Conservation (phyloP, 2,888 invertebrate species). For the Trissonchulus latispiculum region DNA sequence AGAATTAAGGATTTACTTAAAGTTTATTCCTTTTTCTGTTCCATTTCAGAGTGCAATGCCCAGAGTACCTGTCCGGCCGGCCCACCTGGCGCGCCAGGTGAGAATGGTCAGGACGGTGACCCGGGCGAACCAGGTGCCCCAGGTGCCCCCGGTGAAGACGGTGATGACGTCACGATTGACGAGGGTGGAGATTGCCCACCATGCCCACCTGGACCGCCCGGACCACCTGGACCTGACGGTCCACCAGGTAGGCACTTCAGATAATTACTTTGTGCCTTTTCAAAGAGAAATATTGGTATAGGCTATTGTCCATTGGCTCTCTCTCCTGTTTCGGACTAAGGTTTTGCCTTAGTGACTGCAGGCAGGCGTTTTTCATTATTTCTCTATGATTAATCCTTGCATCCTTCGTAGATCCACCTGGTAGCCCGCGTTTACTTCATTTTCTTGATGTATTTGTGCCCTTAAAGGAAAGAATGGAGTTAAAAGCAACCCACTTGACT, state of each 20-base stretch:
- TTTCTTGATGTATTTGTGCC: too few relatives aligned
- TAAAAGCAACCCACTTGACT: too few relatives aligned
- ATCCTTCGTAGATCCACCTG: too few relatives aligned
- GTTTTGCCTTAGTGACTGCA: too few relatives aligned
- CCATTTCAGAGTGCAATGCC: constrained; percentile 3
- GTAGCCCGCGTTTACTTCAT: too few relatives aligned
- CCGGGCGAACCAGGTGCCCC: constrained; percentile 1
- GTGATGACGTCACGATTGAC: not conserved
- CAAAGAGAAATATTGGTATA: not conserved
- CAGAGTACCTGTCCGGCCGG: constrained; percentile 2
- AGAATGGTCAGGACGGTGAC: not conserved
- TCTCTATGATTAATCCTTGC: too few relatives aligned
- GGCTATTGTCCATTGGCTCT: not conserved
- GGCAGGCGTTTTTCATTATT: too few relatives aligned
- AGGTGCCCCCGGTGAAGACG: constrained; percentile 9
- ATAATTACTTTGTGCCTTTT: not conserved
- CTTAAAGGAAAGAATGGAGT: too few relatives aligned
- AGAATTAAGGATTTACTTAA: too few relatives aligned
- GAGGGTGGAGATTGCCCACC: not conserved
- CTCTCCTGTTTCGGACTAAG: not conserved
- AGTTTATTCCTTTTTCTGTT: too few relatives aligned
- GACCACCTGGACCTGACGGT: constrained; percentile 10
- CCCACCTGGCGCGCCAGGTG: not conserved
- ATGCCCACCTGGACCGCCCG: constrained; percentile 8
- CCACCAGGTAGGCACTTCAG: not conserved